Base-by-base conservation (phyloP, 2,888 invertebrate genomes). In the Athetis lepigone region DNA sequence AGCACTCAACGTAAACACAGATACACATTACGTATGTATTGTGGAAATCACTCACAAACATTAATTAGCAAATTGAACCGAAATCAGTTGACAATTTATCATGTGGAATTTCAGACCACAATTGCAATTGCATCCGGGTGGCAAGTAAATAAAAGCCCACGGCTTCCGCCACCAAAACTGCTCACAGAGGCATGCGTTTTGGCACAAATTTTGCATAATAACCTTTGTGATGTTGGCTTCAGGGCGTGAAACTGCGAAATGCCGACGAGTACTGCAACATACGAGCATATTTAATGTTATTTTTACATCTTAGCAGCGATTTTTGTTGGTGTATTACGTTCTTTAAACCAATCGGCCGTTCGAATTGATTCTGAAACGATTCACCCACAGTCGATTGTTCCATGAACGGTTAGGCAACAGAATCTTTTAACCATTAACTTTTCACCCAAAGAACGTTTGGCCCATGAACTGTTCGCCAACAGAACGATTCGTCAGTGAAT, bases 181-280 rank as follows among this genome's bases (percentile, higher is more conserved):
- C 85, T 80, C 81, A 83, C 83, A 80, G 84, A 83, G 83, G 79
- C 69, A 81, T 85, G 83, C 82, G 85, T 90, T 92, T 91, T 92
- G 91, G 92, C 91, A 91, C 88, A 88, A 85, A 89, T 90, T 91
- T 89, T 85, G 91, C 91, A 91, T 92, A 91, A 90, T 90, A 90
- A 87, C 86, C 85, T 85, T 84, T 83, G 75, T 83, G 79, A 80
- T 83, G 83, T 84, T 85, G 85, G 84, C 87, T 85, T 74, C 84
- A 81, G 82, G 80, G 85, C 82, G 85, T 82, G 77, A 84, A 85
- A 82, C 84, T 84, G 79, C 77, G 79, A 82, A 85, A 82, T 79
- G 66, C 66, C 74, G 65, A 80, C 68, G 50, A 68, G 47, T 61
- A 59, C 66, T 66, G 66, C 63, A 77, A 70, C 64, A 56, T 68